Conservation (phyloP, 2,888 invertebrate species). For the Drosophila peninsularis region DNA sequence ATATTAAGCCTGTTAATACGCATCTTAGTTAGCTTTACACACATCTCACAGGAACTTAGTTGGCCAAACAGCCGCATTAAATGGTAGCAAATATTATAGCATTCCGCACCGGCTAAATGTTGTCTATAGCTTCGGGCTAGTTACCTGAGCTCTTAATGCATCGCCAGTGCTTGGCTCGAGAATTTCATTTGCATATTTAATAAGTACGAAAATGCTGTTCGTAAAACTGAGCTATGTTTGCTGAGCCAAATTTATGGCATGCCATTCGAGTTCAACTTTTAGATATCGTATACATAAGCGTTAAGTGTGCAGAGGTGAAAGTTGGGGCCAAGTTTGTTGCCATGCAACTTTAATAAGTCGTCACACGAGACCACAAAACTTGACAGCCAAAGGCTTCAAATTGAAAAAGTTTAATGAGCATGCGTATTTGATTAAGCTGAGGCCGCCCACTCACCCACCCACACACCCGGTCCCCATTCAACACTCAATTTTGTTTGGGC, state of each 20-base stretch:
- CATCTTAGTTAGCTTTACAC: neutral
- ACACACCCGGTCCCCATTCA: neutral
- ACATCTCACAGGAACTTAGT: neutral
- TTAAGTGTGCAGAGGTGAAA: constrained; percentile 41
- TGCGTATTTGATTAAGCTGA: constrained; percentile 68
- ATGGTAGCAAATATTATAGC: neutral
- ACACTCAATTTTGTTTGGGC: neutral
- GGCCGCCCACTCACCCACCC: neutral
- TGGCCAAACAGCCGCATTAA: neutral
- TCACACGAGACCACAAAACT: constrained; percentile 63
- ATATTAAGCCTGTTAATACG: neutral
- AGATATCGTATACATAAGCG: neutral
- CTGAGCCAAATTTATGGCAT: constrained; percentile 53
- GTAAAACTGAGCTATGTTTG: constrained; percentile 13
- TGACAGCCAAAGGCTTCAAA: constrained; percentile 70
- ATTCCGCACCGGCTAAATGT: neutral
- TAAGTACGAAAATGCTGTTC: constrained; percentile 36
- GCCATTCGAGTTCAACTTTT: constrained; percentile 42
- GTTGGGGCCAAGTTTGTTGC: constrained; percentile 69
- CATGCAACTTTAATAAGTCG: constrained; percentile 76
- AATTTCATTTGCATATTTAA: constrained; percentile 72
- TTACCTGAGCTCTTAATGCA: constrained; percentile 35
- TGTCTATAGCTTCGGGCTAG: neutral
- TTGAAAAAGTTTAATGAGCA: constrained; percentile 76
- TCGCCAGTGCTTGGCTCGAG: constrained; percentile 37